Base-by-base conservation (phyloP, 1,140 invertebrate species). In the Pararge aegeria region DNA sequence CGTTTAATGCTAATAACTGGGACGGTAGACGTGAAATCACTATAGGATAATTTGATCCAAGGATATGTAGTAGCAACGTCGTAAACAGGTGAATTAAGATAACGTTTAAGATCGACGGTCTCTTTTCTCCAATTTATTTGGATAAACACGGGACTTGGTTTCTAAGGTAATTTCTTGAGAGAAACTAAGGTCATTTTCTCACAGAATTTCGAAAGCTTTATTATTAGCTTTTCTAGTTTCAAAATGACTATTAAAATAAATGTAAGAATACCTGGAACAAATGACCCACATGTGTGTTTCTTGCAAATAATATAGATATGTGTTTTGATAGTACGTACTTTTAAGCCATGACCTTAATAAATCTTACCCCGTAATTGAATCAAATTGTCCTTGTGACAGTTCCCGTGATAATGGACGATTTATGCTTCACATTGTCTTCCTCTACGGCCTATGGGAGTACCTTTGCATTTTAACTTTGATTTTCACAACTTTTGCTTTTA, bases 311-410 rank as follows among this genome's bases (percentile, higher is more conserved):
- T 16, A 61, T 48, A 54, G 37, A 51, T 21, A 61, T 34, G 51
- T 24, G 20, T 13, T 49, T 58, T 51, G 53, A 38, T 30, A 56
- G 50, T 51, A 62, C 55, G n/a, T n/a, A n/a, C n/a, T n/a, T 62
- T 61, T 40, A 46, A 62, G 51, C 52, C 62, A 44, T 44, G 59
- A 38, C 55, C 49, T 57, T 55, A 55, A 65, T 83, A 80, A 79
- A 80, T 83, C 66, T 57, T 53, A 19, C 44, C 29, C 56, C 69
- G 56, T 70, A 83, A 83, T 83, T 80, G 80, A 81, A 83, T 83
- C 66, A 73, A 81, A 81, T 66, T 58, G 78, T 61, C 61, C 68
- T 71, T 66, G 21, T 56, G 78, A 76, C 74, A 65, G 70, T 37
- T 50, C 44, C 55, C 48, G 69, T 60, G 74, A 80, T 83, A 80